phyloP scores from a whole-genome alignment of 2,797 vertebrate species.

The Etheostoma perlongum region DNA sequence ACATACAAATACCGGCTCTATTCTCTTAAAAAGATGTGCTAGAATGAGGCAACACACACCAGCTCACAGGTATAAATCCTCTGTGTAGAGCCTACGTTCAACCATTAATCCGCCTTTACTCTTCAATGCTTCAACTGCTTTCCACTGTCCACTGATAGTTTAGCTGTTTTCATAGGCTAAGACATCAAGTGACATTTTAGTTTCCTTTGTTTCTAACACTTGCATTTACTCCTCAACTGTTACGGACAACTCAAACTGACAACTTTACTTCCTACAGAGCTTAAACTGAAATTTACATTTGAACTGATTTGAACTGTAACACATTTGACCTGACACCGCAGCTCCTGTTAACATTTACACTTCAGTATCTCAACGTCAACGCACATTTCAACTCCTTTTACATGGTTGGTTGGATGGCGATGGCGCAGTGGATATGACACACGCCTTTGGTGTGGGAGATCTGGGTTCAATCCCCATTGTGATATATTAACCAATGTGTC shows the following conservation, averaged over 20 bases:
- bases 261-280: neutral
- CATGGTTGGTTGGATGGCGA: too few relatives aligned
- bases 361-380: neutral
- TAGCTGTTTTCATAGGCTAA: neutral
- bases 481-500: too few relatives aligned
- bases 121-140: neutral
- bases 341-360: neutral
- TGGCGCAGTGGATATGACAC: too few relatives aligned
- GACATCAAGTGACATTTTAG: neutral
- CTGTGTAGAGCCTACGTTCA: too few relatives aligned
- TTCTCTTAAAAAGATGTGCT: too few relatives aligned
- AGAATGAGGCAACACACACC: too few relatives aligned
- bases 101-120: neutral
- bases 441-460: too few relatives aligned
- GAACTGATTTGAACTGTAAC: neutral
- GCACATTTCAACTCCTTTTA: neutral
- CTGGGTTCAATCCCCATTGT: too few relatives aligned
- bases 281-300: neutral
- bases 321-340: neutral
- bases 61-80: too few relatives aligned
- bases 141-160: slow-evolving; percentile 1
- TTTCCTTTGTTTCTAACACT: neutral
- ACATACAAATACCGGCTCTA: too few relatives aligned
- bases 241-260: neutral
- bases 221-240: neutral